These are phyloP conservation scores for Actinostola sp. DNA, from an alignment of 92 coral and sea anemone species.

Conservation along the genomic window DNA sequence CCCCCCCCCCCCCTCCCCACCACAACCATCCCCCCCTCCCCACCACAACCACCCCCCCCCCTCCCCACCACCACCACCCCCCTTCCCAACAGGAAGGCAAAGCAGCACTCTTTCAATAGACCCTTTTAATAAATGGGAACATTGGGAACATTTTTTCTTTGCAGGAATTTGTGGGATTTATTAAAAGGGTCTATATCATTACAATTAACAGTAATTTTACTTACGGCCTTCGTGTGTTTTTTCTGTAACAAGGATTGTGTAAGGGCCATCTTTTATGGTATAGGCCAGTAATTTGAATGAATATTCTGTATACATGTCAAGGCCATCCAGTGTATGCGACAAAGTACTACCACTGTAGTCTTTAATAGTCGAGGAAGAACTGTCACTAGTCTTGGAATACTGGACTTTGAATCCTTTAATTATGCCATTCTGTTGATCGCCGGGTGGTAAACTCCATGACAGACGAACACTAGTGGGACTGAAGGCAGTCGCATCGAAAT, in stretches of 20 bases:
- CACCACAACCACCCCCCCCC: too few species aligned
- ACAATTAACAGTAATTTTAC: too few species aligned
- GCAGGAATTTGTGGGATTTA: too few species aligned
- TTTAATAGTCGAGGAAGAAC: not conserved
- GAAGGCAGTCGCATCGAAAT: slow-evolving; percentile 9
- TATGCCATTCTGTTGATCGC: slow-evolving; percentile 14
- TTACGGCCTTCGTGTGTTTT: slow-evolving; percentile 9
- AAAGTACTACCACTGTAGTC: slow-evolving; percentile 1
- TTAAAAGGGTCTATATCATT: too few species aligned
- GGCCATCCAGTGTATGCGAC: not conserved
- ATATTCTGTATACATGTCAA: slow-evolving; percentile 19
- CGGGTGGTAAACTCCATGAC: slow-evolving; percentile 29
- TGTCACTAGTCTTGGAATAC: slow-evolving; percentile 7
- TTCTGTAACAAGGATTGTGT: not conserved
- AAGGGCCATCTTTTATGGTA: slow-evolving; percentile 20
- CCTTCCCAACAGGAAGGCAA: too few species aligned
- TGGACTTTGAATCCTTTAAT: slow-evolving; percentile 18
- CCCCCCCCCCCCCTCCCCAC: too few species aligned
- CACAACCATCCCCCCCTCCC: too few species aligned
- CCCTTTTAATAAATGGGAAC: too few species aligned
- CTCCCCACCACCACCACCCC: too few species aligned
- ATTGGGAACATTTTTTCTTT: too few species aligned
- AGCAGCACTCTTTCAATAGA: too few species aligned
- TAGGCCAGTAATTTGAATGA: slow-evolving; percentile 19
- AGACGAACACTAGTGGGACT: slow-evolving; percentile 17